Conservation (phyloP, 2,113 vertebrate genomes). For the Ciconia stormi region DNA sequence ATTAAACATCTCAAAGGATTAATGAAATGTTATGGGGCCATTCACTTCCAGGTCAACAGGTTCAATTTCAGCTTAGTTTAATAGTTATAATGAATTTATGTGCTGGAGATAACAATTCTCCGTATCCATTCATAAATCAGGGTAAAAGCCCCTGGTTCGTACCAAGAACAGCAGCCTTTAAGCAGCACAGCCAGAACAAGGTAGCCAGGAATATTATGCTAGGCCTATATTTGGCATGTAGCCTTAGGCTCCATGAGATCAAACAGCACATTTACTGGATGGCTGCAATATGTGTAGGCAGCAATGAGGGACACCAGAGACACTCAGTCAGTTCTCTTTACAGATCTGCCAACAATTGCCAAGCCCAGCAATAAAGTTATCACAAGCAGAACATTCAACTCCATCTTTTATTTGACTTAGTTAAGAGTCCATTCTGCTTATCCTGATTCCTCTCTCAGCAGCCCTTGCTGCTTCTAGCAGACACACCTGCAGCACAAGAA, state of each 20-base stretch:
- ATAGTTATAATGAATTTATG: constrained; percentile 54
- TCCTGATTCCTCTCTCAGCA: neutral
- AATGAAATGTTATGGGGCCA: constrained; percentile 59
- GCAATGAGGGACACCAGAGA: neutral
- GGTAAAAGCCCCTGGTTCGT: neutral
- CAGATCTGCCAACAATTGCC: neutral
- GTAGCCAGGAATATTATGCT: neutral
- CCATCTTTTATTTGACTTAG: neutral
- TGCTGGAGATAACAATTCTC: constrained; percentile 26
- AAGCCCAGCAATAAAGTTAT: constrained; percentile 21
- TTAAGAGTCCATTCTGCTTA: neutral
- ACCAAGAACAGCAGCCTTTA: neutral
- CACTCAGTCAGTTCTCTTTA: neutral
- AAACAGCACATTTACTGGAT: neutral
- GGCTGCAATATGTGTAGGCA: neutral
- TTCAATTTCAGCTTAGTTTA: constrained; percentile 52
- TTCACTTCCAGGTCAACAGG: constrained; percentile 62
- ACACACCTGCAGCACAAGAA: neutral
- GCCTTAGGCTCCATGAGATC: neutral
- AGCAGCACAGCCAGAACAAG: neutral
- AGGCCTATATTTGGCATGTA: neutral
- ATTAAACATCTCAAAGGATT: constrained; percentile 64
- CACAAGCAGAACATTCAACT: neutral
- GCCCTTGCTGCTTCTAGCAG: neutral
- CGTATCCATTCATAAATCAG: neutral